These are phyloP conservation scores for Tachina fera DNA, from an alignment of 2,888 invertebrate species.

Conservation along the genomic window DNA sequence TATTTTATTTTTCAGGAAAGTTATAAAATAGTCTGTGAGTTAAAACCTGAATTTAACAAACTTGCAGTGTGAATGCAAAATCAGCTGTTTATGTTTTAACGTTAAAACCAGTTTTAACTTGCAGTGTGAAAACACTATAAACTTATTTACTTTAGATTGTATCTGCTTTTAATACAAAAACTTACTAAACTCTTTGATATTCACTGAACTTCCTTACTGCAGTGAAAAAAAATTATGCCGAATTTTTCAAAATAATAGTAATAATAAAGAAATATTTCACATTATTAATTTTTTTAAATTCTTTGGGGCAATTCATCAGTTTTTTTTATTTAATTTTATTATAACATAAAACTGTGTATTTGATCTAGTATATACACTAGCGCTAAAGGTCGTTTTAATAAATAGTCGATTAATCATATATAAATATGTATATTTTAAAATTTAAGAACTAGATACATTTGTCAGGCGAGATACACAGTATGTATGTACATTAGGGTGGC, in stretches of 20 bases:
- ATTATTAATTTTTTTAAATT: background rate
- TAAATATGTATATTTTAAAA: slow-evolving; percentile 3
- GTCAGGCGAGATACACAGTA: background rate
- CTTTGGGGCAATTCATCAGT: background rate
- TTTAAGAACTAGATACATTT: slow-evolving; percentile 11
- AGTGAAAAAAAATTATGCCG: too few species aligned
- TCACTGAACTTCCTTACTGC: too few species aligned
- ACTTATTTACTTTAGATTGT: background rate
- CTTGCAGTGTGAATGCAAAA: too few species aligned
- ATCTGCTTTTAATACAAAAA: too few species aligned
- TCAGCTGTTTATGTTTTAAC: too few species aligned
- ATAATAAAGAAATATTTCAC: background rate
- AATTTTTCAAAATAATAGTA: background rate
- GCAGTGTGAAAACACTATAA: too few species aligned
- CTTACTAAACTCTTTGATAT: background rate
- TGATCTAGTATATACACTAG: slow-evolving; percentile 2
- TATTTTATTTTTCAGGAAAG: too few species aligned
- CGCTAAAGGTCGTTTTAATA: slow-evolving; percentile 43
- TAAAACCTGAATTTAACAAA: too few species aligned
- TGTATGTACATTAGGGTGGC: too few species aligned
- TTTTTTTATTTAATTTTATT: background rate
- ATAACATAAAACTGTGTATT: background rate
- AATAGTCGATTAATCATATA: slow-evolving; percentile 48
- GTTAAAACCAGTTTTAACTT: too few species aligned
- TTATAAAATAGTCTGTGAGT: too few species aligned